Base-by-base conservation (phyloP, 30 jellyfish, hydroid and myxozoan genomes). In the Haliclystus octoradiatus region DNA sequence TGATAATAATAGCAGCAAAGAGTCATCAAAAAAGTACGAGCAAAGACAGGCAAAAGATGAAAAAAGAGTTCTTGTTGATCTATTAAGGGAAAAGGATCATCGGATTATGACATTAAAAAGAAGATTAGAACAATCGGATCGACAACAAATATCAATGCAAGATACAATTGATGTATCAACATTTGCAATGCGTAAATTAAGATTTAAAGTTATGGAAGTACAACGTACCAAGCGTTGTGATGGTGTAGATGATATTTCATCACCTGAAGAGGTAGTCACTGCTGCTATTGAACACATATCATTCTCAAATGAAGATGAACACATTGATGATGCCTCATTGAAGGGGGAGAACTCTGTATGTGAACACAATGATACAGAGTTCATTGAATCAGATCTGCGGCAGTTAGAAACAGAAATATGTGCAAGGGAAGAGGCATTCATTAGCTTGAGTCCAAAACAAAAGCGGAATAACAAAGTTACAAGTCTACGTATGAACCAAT, bases 41-140 rank as follows among this genome's bases (percentile, higher is more conserved):
- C 9, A 40, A 40, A 9, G 57, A 19, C 57, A 40, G 19, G 19
- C 14, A 19, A 40, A 40, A 40, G 57, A 40, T 40, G 57, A 40
- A 19, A 40, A 40, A 40, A 40, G 57, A 40, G 57, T 40, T 40
- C 57, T 40, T 40, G 57, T 40, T 40, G 57, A 40, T 40, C 57
- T 40, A 19, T 19, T 40, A 5, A 9, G 57, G 19, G 57, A 40
- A 19, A 40, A 40, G 19, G 57, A 40, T 19, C 57, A 40, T 40
- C 9, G 57, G 19, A 40, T 40, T 19, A 40, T 40, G 57, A 40
- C 19, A 19, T 19, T 40, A 19, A 40, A 40, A 40, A 9, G 57
- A 9, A 9, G 57, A 40, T 19, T 40, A 19, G 57, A 40, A 5
- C 57, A 40, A 19, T 9, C 57, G 57, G 57, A 40, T 19, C 57